Evolutionary conservation across 2,888 invertebrate species (phyloP).

Genomic region (Sminthurinus aureus): DNA sequence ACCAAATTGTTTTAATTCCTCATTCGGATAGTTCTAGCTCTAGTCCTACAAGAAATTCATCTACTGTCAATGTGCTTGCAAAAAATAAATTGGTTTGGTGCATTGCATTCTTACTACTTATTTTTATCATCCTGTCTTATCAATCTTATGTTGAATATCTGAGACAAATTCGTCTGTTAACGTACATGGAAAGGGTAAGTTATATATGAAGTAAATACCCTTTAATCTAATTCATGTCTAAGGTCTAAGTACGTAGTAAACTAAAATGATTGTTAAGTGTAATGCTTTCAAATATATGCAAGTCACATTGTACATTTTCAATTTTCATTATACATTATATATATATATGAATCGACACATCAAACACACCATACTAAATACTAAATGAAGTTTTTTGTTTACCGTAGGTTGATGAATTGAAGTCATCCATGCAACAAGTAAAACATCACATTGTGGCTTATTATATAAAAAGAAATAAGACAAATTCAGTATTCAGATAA

Average conservation of each 20-base stretch:
- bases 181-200: conserved; percentile 30
- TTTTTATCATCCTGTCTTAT: conserved; percentile 11
- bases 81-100: conserved; percentile 23
- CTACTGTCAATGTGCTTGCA: background rate
- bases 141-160: conserved; percentile 17
- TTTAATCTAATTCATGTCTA: background rate
- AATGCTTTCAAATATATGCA: background rate
- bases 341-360: too few species aligned
- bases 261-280: too few species aligned
- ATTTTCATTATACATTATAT: too few species aligned
- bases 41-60: conserved; percentile 23
- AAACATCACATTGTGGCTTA: conserved; percentile 29
- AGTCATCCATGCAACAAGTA: conserved; percentile 26
- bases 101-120: conserved; percentile 3
- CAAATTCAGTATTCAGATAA: conserved; percentile 1
- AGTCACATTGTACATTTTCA: background rate
- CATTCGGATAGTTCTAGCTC: too few species aligned
- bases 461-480: conserved; percentile 5
- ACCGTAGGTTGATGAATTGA: conserved; percentile 35
- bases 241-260: too few species aligned
- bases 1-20: conserved; percentile 29
- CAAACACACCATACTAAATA: too few species aligned
- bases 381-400: background rate
- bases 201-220: too few species aligned
- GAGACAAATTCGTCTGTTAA: conserved; percentile 18